A percentile compares a stretch with the other conserved stretches of the same genome.
phyloP scores from a whole-genome alignment of 2,888 invertebrate genomes.

The Andrena dorsata region DNA sequence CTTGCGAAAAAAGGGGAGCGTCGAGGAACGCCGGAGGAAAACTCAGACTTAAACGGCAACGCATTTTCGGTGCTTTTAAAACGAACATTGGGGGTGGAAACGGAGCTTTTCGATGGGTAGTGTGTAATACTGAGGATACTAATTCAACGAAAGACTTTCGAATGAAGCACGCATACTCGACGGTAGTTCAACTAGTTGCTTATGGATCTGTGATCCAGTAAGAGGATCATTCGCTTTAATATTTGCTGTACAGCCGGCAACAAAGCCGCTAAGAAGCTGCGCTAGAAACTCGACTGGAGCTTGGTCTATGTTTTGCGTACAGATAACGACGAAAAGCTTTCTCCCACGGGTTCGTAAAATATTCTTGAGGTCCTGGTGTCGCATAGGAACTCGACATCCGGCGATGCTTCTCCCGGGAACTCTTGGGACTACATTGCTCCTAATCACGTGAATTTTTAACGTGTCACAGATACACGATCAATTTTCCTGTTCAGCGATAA shows the following conservation, averaged over 20 bases:
- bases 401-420: too few species aligned
- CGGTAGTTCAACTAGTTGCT: conserved; percentile 42
- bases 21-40: not conserved
- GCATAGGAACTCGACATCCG: not conserved
- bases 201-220: conserved; percentile 40
- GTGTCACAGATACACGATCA: not conserved
- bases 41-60: not conserved
- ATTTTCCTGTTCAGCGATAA: not conserved
- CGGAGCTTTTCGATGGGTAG: not conserved
- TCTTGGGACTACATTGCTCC: too few species aligned
- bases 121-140: conserved; percentile 23
- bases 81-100: too few species aligned
- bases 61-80: not conserved
- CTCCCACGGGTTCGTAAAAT: conserved; percentile 18
- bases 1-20: not conserved
- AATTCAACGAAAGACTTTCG: conserved; percentile 11
- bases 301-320: not conserved
- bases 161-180: conserved; percentile 28
- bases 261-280: conserved; percentile 46
- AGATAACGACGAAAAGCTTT: conserved; percentile 1
- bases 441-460: too few species aligned
- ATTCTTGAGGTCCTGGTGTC: conserved; percentile 7
- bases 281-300: conserved; percentile 13
- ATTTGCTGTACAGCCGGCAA: conserved; percentile 34
- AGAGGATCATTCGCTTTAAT: conserved; percentile 60